Evolutionary conservation across 1,140 invertebrate species (phyloP).

Genomic region (Drosophila sulfurigaster): DNA sequence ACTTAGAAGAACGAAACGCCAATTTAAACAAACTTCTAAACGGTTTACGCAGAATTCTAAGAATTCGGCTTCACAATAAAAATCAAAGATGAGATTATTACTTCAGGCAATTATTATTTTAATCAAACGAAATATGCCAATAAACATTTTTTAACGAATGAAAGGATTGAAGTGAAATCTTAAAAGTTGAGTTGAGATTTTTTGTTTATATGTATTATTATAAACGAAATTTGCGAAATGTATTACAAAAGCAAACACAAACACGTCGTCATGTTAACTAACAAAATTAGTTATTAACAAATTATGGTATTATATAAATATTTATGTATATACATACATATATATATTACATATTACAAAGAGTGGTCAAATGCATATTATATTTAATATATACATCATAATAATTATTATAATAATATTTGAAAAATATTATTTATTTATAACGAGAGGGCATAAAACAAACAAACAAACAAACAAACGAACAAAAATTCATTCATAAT

Average conservation of each 20-base stretch:
- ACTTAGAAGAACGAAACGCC: slow-evolving; percentile 80
- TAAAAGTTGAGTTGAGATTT: slow-evolving; percentile 56
- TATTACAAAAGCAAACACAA: slow-evolving; percentile 70
- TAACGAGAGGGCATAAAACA: slow-evolving; percentile 43
- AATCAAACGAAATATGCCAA: slow-evolving; percentile 28
- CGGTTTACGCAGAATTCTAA: slow-evolving; percentile 63
- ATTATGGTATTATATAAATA: slow-evolving; percentile 61
- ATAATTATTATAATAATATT: slow-evolving; percentile 75
- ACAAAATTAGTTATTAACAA: slow-evolving; percentile 67
- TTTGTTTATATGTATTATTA: slow-evolving; percentile 46
- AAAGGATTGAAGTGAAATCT: slow-evolving; percentile 38
- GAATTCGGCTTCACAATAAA: slow-evolving; percentile 52
- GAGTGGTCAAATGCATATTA: slow-evolving; percentile 59
- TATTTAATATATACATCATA: slow-evolving; percentile 66
- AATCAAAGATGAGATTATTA: slow-evolving; percentile 22
- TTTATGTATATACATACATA: slow-evolving; percentile 15
- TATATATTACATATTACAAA: slow-evolving; percentile 30
- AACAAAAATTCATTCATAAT: slow-evolving; percentile 13
- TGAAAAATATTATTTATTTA: slow-evolving; percentile 74
- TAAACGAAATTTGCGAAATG: slow-evolving; percentile 65
- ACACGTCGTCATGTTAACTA: slow-evolving; percentile 83
- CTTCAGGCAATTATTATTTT: slow-evolving; percentile 51
- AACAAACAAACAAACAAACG: slow-evolving; percentile 36
- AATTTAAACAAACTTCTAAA: slow-evolving; percentile 61
- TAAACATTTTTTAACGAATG: slow-evolving; percentile 37